Base-by-base conservation (phyloP, 2,888 invertebrate species). In the Strigamia maritima region DNA sequence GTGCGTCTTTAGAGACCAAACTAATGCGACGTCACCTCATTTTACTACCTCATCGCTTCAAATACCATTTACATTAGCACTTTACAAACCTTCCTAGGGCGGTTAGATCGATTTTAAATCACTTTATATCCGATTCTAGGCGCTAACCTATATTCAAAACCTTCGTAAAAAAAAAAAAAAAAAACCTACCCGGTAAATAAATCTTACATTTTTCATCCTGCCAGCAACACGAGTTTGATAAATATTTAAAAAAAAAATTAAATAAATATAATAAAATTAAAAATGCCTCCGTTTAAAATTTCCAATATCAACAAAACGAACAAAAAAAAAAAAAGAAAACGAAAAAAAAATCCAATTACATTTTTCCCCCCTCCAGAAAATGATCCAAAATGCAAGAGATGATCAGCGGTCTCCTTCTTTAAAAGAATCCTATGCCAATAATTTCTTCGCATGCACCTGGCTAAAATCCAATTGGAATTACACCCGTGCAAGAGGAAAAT, bases 401-500 rank as follows among this genome's bases (percentile, higher is more conserved):
- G 24, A 65, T 65, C 60, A 24, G 60, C 0, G 2, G 7, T 2
- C 60, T 7, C 60, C 22, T 12, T 65, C 60, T 65, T 65, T 24
- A 65, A 24, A 65, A 22, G 24, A 65, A 65, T 22, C 22, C 60
- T 8, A 65, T 65, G 60, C 60, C 60, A 65, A 65, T 65, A 65
- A 65, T 65, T 65, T 24, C 22, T 8, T 65, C 22, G 10, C 60
- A 24, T 65, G 19, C 60, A 65, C 19, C 60, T 65, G 60, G 60
- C 60, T 65, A 24, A 65, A 65, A 65, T 65, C 60, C 60, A 65
- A 65, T 65, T 65, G 60, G 60, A 65, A 65, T 65, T 65, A 24
- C 24, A 65, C 60, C 24, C 60, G 24, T 65, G 60, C 60, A 65
- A 24, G 24, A 65, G 22, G 60, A 65, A 65, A 65, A 22, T 24